Evolutionary conservation across 2,113 vertebrate species (phyloP), one percentile per base, ranked within the genome.

Genomic region (Megaleporinus macrocephalus): DNA sequence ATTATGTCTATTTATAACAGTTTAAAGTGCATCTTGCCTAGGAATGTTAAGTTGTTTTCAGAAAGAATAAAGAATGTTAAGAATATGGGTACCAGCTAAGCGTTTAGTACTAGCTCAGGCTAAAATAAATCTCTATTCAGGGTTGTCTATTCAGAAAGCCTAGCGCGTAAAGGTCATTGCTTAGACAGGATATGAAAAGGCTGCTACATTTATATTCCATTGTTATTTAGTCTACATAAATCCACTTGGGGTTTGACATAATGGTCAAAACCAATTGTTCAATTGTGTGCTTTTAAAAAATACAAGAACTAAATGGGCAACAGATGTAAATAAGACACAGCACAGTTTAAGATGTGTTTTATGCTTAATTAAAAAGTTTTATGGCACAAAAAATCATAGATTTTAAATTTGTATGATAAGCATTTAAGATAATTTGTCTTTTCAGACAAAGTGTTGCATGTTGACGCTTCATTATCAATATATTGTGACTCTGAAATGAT

Each of bases 181-280:
- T 81, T 68, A 49, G 65, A 30, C 74, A 84, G 79, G 73, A 81
- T 85, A 57, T 77, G 79, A 74, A 69, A 74, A 70, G 33, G 9
- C 70, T 85, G 84, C 70, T 72, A 41, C 55, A 57, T 69, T 85
- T 33, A 61, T 29, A 57, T 20, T 61, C 30, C 53, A 79, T 82
- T 75, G 75, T 81, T 73, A 18, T 75, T 41, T 49, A 68, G 10
- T n/a, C 26, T 78, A 53, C 73, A 73, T 74, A 69, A 14, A 68
- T 84, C 33, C 51, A 69, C 29, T 0, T 62, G 63, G 61, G 61
- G 41, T n/a, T 68, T 66, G 62, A 78, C 51, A 36, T 79, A 41
- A 36, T 15, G 11, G n/a, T 15, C 29, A 70, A 0, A 10, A 65
- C 47, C 15, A 79, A 26, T 20, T 68, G 27, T 47, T 47, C 47